Conservation (phyloP, 2,888 invertebrate species). For the Euclidia mi region DNA sequence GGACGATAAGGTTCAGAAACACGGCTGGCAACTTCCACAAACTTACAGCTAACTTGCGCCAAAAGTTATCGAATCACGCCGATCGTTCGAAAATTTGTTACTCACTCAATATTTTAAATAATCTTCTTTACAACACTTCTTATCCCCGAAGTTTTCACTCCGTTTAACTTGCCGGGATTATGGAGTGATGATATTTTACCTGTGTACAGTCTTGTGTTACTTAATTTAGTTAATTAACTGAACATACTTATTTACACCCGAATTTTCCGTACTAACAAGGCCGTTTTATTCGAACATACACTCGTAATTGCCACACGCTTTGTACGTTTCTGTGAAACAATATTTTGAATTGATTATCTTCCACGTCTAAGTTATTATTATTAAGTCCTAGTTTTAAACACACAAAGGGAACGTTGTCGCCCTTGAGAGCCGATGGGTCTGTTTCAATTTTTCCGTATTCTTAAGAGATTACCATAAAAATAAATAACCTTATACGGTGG, state of each 20-base stretch:
- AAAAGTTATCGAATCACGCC: conserved; percentile 86
- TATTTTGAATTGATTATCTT: conserved; percentile 14
- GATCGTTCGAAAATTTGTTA: conserved; percentile 87
- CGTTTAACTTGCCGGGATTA: conserved; percentile 56
- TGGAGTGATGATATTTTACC: conserved; percentile 54
- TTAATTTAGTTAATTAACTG: conserved; percentile 47
- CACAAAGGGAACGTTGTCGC: background rate
- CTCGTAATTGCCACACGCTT: conserved; percentile 3
- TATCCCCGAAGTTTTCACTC: conserved; percentile 75
- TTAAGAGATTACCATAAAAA: background rate
- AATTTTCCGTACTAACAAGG: conserved; percentile 18
- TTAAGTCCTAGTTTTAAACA: background rate
- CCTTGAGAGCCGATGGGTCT: conserved; percentile 18
- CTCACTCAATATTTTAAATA: conserved; percentile 86
- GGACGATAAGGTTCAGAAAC: conserved; percentile 86
- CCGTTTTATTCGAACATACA: background rate
- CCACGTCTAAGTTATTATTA: conserved; percentile 13
- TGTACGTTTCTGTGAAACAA: background rate
- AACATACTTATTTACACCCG: conserved; percentile 28
- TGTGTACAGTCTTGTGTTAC: conserved; percentile 27
- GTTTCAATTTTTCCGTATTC: conserved; percentile 13
- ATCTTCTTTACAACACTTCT: conserved; percentile 74
- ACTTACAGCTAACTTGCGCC: conserved; percentile 78
- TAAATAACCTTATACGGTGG: background rate
- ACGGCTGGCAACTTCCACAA: conserved; percentile 78